Conservation (phyloP, 2,797 vertebrate species). For the Margarornis squamiger region DNA sequence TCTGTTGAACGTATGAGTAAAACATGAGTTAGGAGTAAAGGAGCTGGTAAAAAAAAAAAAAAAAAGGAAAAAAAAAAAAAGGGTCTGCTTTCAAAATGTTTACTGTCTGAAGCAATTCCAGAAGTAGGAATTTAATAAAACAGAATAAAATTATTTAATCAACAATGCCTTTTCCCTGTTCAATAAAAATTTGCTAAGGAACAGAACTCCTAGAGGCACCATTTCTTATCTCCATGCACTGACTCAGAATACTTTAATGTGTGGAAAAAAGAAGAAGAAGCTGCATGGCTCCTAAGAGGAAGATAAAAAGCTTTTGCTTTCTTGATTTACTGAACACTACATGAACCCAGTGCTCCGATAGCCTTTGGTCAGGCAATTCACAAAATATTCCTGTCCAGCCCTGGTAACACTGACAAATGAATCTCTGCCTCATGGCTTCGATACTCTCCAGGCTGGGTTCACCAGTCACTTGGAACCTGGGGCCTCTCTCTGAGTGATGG, state of each 20-base stretch:
- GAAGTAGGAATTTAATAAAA: not conserved
- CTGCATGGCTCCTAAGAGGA: slow-evolving; percentile 22
- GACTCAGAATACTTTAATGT: not conserved
- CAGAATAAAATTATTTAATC: not conserved
- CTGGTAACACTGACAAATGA: slow-evolving; percentile 89
- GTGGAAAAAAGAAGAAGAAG: not conserved
- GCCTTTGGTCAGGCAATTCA: slow-evolving; percentile 76
- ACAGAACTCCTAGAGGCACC: not conserved
- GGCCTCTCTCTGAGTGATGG: not conserved
- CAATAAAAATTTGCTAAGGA: not conserved
- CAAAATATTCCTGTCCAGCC: slow-evolving; percentile 89
- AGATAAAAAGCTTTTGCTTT: not conserved
- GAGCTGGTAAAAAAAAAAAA: not conserved
- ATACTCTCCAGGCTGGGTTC: slow-evolving; percentile 74
- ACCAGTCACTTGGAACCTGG: slow-evolving; percentile 77
- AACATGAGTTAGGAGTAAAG: not conserved
- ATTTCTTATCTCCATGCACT: not conserved
- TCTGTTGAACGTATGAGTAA: not conserved
- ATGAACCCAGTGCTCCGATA: not conserved
- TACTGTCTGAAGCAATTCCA: not conserved
- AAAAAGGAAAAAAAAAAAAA: not conserved
- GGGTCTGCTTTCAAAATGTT: not conserved
- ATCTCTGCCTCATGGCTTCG: slow-evolving; percentile 84
- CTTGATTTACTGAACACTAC: slow-evolving; percentile 11
- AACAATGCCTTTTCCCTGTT: not conserved